A percentile compares a stretch with the other conserved stretches of the same genome.
phyloP scores from a whole-genome alignment of 2,797 vertebrate species.

The Neosalanx taihuensis region DNA sequence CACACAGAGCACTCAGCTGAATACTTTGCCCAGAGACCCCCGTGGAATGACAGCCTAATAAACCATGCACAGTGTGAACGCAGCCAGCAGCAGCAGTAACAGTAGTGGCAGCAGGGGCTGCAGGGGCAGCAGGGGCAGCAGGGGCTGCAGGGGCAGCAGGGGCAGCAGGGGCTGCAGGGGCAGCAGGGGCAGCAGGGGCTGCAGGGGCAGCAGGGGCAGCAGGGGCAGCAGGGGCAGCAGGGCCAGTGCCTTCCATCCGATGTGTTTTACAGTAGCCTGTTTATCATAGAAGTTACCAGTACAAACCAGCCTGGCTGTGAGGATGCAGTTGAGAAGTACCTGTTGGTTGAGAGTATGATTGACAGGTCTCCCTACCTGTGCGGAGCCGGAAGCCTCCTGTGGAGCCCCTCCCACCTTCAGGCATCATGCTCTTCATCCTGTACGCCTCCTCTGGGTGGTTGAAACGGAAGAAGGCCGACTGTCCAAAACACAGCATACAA shows the following conservation, averaged over 20 bases:
- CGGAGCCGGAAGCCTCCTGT: slow-evolving; percentile 56
- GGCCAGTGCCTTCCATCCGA: too few relatives aligned
- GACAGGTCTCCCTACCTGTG: slow-evolving; percentile 67
- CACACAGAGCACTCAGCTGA: slow-evolving; percentile 28
- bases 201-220: too few relatives aligned
- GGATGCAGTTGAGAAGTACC: background rate
- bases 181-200: too few relatives aligned
- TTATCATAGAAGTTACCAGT: background rate
- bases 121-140: too few relatives aligned
- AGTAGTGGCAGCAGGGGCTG: too few relatives aligned
- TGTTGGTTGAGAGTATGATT: background rate
- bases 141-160: too few relatives aligned
- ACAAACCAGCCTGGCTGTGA: background rate
- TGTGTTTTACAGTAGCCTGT: background rate
- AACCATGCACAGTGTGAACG: slow-evolving; percentile 63
- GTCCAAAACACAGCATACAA: slow-evolving; percentile 96
- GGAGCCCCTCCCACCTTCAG: slow-evolving; percentile 63
- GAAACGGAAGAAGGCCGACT: slow-evolving; percentile 91
- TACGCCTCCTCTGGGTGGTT: slow-evolving; percentile 95
- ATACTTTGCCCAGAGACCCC: slow-evolving; percentile 56
- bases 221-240: too few relatives aligned
- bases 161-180: background rate
- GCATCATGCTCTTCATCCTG: slow-evolving; percentile 96
- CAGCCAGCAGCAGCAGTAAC: slow-evolving; percentile 33
- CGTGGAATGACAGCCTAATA: slow-evolving; percentile 63